Evolutionary conservation across 2,888 invertebrate genomes (phyloP), one percentile per base, ranked within the genome.

Genomic region (Netelia virgata): DNA sequence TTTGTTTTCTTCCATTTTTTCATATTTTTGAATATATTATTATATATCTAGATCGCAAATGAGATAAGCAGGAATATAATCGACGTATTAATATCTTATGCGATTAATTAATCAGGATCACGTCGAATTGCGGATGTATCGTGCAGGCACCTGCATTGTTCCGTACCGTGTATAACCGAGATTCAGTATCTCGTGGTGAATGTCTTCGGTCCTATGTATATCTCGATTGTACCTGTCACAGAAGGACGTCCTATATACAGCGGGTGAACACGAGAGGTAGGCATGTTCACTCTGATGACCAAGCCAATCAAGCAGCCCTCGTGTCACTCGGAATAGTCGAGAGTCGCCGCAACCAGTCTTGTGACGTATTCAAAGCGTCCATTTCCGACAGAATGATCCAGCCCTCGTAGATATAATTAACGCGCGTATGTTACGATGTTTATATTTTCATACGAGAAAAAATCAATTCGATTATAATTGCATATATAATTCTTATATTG

Each of bases 51-150:
- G 28, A 28, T 0, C 3, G 28, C 5, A 5, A 28, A 28, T 5
- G 28, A 28, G 23, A 23, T 23, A 1, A 1, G 23, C 23, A 23
- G 28, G 28, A 28, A 28, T 47, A 47, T 66, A 3, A 11, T 47
- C 66, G 20, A 73, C 43, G 59, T 43, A 23, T 47, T 47, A 16
- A 63, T 66, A 47, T 50, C 61, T 36, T 11, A 50, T 55, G 0
- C 72, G 66, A 80, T 80, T 80, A 80, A 80, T 80, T 80, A 80
- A 80, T 80, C 59, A 80, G 66, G 47, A 66, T 73, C 53, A 66
- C 79, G 79, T 80, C 57, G 73, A 80, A 73, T 80, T 57, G 63
- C 63, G 69, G 70, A 11, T 79, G 57, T 73, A 73, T 66, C 59
- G 73, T 23, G 43, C 59, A 66, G 41, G 55, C 55, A 23, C 47